Percentiles rank a stretch among this genome's conserved stretches.
phyloP scores from a whole-genome alignment of 2,113 vertebrate species.

The Pithys albifrons region DNA sequence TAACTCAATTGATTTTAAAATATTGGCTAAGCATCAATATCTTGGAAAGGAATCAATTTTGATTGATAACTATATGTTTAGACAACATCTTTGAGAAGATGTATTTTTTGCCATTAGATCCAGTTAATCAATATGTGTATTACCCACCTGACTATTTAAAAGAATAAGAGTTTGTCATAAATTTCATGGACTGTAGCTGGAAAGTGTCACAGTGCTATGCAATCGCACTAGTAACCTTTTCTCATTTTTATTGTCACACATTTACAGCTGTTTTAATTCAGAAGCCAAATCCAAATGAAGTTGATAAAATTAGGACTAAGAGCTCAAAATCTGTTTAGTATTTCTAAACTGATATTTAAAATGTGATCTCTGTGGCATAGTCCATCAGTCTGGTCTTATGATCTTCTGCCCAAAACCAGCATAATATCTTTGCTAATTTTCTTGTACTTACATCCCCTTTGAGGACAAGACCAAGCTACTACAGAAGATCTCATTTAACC shows the following conservation, averaged over 20 bases:
- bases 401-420: background rate
- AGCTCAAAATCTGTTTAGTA: background rate
- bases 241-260: background rate
- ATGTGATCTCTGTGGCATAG: background rate
- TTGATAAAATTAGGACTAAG: background rate
- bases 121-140: background rate
- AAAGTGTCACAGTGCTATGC: accelerated
- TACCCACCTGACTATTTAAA: background rate
- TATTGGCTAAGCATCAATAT: background rate
- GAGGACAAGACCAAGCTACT: background rate
- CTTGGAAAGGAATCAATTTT: background rate
- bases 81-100: background rate
- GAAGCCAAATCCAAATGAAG: background rate
- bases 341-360: background rate
- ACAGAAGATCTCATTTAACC: background rate
- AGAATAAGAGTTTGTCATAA: background rate
- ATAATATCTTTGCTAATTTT: background rate
- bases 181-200: background rate
- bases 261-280: background rate
- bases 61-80: background rate
- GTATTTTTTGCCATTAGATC: background rate
- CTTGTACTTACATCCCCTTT: background rate
- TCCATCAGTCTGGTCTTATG: background rate
- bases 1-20: background rate
- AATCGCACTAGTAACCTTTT: background rate